phyloP scores from a whole-genome alignment of 2,113 vertebrate species.

The Synodontis membranacea region DNA sequence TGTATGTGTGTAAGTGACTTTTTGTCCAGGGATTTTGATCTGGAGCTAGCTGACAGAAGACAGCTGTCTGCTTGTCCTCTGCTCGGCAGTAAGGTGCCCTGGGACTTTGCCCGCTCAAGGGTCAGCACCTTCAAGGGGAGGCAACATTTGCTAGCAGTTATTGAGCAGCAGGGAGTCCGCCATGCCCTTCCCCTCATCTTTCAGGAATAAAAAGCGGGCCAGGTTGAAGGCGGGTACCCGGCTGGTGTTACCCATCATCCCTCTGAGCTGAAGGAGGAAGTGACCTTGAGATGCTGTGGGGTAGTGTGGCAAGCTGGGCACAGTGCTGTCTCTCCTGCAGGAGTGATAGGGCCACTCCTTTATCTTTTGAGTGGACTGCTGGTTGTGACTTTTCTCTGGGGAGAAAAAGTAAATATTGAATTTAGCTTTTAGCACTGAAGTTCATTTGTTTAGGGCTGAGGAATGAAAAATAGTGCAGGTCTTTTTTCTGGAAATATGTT shows the following conservation, averaged over 20 bases:
- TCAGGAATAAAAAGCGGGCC: slow-evolving; percentile 62
- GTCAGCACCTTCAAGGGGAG: slow-evolving; percentile 70
- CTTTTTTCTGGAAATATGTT: neutral
- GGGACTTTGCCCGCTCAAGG: slow-evolving; percentile 67
- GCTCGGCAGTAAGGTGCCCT: slow-evolving; percentile 65
- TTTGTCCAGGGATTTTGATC: slow-evolving; percentile 36
- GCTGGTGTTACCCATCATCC: slow-evolving; percentile 65
- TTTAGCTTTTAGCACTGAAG: neutral
- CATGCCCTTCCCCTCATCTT: slow-evolving; percentile 54
- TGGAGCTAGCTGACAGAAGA: slow-evolving; percentile 71
- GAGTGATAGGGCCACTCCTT: slow-evolving; percentile 53
- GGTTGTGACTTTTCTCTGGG: neutral
- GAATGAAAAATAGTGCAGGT: neutral
- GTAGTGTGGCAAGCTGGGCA: slow-evolving; percentile 51
- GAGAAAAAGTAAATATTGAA: neutral
- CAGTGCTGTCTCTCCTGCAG: slow-evolving; percentile 49
- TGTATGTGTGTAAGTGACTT: slow-evolving; percentile 40
- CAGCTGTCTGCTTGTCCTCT: slow-evolving; percentile 75
- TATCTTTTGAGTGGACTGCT: slow-evolving; percentile 25
- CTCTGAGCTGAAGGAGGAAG: slow-evolving; percentile 64
- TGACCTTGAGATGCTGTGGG: slow-evolving; percentile 67
- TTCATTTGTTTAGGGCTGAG: neutral
- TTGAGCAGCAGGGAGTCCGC: slow-evolving; percentile 64
- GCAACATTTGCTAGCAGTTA: slow-evolving; percentile 78
- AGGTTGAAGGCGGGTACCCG: slow-evolving; percentile 49